Conservation (phyloP, 2,113 vertebrate genomes). For the Pholis gunnellus region DNA sequence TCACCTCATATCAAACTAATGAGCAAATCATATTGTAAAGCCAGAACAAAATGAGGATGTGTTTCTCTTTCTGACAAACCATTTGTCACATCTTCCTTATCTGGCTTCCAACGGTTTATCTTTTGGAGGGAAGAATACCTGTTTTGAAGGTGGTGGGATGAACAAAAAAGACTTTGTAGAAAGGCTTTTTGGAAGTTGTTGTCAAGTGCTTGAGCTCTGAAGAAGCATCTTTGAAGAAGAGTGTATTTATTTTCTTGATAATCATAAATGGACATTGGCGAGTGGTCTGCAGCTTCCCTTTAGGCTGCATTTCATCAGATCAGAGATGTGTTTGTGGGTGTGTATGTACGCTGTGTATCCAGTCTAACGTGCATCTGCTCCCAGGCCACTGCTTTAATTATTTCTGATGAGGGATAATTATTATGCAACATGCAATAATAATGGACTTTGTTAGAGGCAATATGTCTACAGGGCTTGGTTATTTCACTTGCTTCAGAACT, state of each 20-base stretch:
- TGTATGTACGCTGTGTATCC: neutral
- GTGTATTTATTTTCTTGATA: constrained; percentile 31
- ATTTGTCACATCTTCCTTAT: constrained; percentile 61
- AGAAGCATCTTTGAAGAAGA: constrained; percentile 27
- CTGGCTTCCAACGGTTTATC: constrained; percentile 45
- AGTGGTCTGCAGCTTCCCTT: constrained; percentile 18
- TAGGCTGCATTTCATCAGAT: constrained; percentile 17
- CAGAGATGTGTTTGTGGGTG: neutral
- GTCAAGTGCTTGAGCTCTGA: constrained; percentile 25
- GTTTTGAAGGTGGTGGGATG: neutral
- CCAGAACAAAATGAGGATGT: constrained; percentile 44
- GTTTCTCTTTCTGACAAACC: constrained; percentile 40
- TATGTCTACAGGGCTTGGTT: neutral
- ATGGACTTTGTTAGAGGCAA: neutral
- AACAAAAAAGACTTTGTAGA: constrained; percentile 31
- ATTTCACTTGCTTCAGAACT: neutral
- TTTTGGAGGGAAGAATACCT: constrained; percentile 32
- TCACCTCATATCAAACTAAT: constrained; percentile 33
- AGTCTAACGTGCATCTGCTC: neutral
- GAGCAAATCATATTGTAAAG: constrained; percentile 36
- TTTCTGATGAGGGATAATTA: constrained; percentile 3
- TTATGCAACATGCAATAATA: neutral
- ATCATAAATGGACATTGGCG: neutral
- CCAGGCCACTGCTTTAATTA: constrained; percentile 3
- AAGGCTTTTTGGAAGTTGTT: constrained; percentile 25